phyloP scores from a whole-genome alignment of 2,113 vertebrate genomes.

The Zingel zingel region DNA sequence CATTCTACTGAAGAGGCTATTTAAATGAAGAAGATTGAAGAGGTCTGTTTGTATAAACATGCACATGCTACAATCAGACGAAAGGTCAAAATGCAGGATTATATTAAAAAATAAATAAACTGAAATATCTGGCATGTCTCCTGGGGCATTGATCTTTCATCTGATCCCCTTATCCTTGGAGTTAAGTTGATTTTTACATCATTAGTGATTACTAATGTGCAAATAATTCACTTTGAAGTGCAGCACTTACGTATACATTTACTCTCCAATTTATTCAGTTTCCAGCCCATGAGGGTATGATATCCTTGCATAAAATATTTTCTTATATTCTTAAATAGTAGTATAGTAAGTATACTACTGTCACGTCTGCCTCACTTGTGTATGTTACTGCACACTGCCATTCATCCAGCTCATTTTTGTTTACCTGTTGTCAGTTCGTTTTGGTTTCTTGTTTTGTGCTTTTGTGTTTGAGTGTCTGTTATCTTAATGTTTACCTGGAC shows the following conservation, averaged over 20 bases:
- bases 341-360: background rate
- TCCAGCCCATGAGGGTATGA: background rate
- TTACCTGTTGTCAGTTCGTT: background rate
- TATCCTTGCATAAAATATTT: background rate
- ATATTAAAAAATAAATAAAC: background rate
- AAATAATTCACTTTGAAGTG: slow-evolving; percentile 11
- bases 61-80: slow-evolving; percentile 18
- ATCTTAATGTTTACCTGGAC: background rate
- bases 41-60: slow-evolving; percentile 35
- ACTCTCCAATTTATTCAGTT: background rate
- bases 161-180: background rate
- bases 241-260: background rate
- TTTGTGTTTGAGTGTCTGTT: background rate
- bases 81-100: slow-evolving; percentile 38
- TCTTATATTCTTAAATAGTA: background rate
- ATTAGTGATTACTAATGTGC: background rate
- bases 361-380: background rate
- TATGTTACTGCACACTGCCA: background rate
- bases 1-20: slow-evolving; percentile 18
- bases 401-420: too few relatives aligned
- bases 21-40: slow-evolving; percentile 25
- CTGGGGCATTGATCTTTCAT: background rate
- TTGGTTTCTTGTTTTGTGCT: background rate
- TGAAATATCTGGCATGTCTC: background rate
- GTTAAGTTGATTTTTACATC: slow-evolving; percentile 14